Evolutionary conservation across 2,113 vertebrate species (phyloP), one percentile per base, ranked within the genome.

Genomic region (Lepidothrix coronata): DNA sequence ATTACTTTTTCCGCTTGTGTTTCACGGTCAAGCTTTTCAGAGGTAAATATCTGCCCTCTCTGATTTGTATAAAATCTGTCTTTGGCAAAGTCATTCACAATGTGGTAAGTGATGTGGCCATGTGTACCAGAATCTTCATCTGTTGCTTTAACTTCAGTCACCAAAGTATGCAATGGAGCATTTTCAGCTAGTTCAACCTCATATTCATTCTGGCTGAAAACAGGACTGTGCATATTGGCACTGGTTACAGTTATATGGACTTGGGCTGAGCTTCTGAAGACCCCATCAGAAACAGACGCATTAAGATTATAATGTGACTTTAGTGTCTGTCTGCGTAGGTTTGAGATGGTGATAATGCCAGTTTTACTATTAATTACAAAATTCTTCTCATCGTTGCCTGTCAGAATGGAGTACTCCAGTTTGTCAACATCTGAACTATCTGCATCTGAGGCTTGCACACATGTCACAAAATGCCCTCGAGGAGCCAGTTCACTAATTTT

Each of bases 111-210:
- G 43, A 99, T 61, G 13, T 95, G 96, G 13, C 99, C 98, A 3
- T 99, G 98, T 66, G 98, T 97, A 35, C 99, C 99, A 49, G 98
- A 97, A 84, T 99, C 99, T 30, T 98, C 97, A 97, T 99, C 99
- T 4, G 96, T 97, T 12, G 99, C 99, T 96, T 98, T 98, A 35
- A 99, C 98, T 81, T 98, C 98, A 22, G 97, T 98, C 37, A 99
- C 99, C 91, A 99, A 93, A 8, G 98, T 99, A 58, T 98, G 98
- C 39, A 98, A 51, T 1, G 99, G 98, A 24, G 99, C 99, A 57
- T 99, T 99, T 97, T 99, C 99, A 41, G 99, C 97, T 4, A 99
- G 98, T 89, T 99, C 99, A 8, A 99, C 99, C 58, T 99, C 99
- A 62, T 99, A 99, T 13, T 99, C 99, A 16, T 94, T 97, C 97